phyloP scores from a whole-genome alignment of 2,797 vertebrate species.

The Enteromius viviparus region DNA sequence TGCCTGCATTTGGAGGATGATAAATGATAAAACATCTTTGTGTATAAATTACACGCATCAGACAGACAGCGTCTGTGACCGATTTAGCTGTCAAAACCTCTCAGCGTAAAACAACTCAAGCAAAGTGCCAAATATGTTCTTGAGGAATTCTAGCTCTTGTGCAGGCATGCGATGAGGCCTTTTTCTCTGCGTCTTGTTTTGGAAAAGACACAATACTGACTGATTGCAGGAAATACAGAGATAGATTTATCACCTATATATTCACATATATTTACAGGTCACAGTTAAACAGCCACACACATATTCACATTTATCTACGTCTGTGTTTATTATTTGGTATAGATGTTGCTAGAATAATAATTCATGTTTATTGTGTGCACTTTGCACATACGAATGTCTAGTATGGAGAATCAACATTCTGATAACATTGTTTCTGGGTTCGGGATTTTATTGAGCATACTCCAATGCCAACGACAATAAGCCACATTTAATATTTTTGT shows the following conservation, averaged over 20 bases:
- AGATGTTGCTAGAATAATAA: not conserved
- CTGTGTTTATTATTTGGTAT: constrained; percentile 20
- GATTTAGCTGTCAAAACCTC: constrained; percentile 50
- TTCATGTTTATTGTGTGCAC: not conserved
- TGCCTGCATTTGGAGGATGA: constrained; percentile 39
- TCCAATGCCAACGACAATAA: not conserved
- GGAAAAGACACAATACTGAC: constrained; percentile 38
- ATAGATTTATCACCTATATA: not conserved
- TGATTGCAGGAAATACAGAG: constrained; percentile 20
- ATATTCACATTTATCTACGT: constrained; percentile 7
- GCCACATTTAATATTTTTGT: not conserved
- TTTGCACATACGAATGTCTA: constrained; percentile 2
- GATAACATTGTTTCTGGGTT: not conserved
- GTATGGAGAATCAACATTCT: not conserved
- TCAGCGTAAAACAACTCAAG: constrained; percentile 30
- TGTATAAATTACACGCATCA: constrained; percentile 43
- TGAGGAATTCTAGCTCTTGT: constrained; percentile 48
- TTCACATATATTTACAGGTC: constrained; percentile 16
- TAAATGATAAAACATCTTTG: constrained; percentile 45
- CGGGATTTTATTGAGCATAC: not conserved
- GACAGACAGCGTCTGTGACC: constrained; percentile 41
- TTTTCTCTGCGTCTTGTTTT: constrained; percentile 26
- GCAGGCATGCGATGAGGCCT: constrained; percentile 37
- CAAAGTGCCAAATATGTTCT: constrained; percentile 39
- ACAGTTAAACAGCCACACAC: constrained; percentile 4